phyloP scores from a whole-genome alignment of 2,888 invertebrate species.

The Scaptodrosophila latifasciaeformis region DNA sequence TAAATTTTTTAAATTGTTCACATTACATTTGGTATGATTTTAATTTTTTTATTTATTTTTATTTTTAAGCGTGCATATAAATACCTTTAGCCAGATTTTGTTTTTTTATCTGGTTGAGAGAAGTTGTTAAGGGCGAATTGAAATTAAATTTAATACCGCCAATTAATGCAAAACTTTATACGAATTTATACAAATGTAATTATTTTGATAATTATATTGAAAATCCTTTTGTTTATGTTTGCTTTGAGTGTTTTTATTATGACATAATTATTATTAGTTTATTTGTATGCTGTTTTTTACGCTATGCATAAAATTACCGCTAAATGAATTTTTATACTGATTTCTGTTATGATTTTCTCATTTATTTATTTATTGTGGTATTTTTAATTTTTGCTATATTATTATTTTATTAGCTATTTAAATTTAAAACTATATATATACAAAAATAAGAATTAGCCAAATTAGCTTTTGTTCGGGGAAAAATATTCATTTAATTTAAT shows the following conservation, averaged over 20 bases:
- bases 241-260: conserved; percentile 5
- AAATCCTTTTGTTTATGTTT: not conserved
- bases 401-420: conserved; percentile 7
- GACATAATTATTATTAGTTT: conserved; percentile 10
- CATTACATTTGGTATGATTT: too few species aligned
- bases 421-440: not conserved
- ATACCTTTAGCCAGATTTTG: conserved; percentile 2
- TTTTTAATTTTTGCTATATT: conserved; percentile 5
- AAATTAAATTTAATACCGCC: conserved; percentile 35
- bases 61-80: not conserved
- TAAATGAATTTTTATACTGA: conserved; percentile 33
- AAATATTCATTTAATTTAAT: not conserved
- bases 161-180: conserved; percentile 28
- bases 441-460: too few species aligned
- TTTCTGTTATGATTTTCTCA: conserved; percentile 11
- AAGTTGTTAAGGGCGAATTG: conserved; percentile 14
- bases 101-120: too few species aligned
- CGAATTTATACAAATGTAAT: conserved; percentile 39
- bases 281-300: conserved; percentile 34
- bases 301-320: conserved; percentile 60
- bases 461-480: not conserved
- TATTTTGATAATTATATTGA: conserved; percentile 36
- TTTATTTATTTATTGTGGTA: not conserved
- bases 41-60: too few species aligned
- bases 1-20: not conserved